Percentiles rank a stretch among this genome's conserved stretches.
These are phyloP conservation scores for Dione vanillae DNA, from an alignment of 2,888 invertebrate species.

Conservation along the genomic window DNA sequence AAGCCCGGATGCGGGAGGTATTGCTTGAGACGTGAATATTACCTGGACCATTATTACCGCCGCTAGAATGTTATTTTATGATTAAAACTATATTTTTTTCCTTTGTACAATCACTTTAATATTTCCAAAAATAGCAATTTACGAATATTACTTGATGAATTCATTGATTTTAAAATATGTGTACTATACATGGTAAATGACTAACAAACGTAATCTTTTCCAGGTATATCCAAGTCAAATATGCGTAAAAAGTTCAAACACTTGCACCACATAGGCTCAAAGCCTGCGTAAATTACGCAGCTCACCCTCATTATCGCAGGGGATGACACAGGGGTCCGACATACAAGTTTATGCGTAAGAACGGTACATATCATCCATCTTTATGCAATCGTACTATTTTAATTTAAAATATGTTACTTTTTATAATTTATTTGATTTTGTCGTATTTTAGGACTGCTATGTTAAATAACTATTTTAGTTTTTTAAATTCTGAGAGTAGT, in stretches of 20 bases:
- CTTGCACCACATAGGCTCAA: conserved; percentile 66
- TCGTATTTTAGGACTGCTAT: not conserved
- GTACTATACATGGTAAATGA: not conserved
- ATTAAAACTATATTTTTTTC: too few species aligned
- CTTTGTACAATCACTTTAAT: too few species aligned
- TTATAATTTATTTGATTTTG: not conserved
- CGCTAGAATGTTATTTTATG: too few species aligned
- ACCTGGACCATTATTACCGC: too few species aligned
- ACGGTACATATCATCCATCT: conserved; percentile 34
- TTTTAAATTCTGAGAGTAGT: too few species aligned
- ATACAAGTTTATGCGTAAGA: conserved; percentile 7
- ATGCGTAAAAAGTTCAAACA: conserved; percentile 81
- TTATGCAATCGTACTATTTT: conserved; percentile 9
- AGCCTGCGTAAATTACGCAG: conserved; percentile 74
- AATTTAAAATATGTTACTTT: not conserved
- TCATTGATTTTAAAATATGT: not conserved
- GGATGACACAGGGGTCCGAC: conserved; percentile 64
- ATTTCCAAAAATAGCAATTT: too few species aligned
- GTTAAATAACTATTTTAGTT: not conserved
- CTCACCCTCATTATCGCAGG: conserved; percentile 79
- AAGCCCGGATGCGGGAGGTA: too few species aligned
- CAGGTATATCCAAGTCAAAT: conserved; percentile 60
- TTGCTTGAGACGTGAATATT: too few species aligned
- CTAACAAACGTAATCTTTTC: conserved; percentile 36
- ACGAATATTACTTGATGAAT: not conserved